A percentile compares a stretch with the other conserved stretches of the same genome.
These are phyloP conservation scores for Drosophila carrolli DNA, from an alignment of 1,140 invertebrate species.

Conservation along the genomic window DNA sequence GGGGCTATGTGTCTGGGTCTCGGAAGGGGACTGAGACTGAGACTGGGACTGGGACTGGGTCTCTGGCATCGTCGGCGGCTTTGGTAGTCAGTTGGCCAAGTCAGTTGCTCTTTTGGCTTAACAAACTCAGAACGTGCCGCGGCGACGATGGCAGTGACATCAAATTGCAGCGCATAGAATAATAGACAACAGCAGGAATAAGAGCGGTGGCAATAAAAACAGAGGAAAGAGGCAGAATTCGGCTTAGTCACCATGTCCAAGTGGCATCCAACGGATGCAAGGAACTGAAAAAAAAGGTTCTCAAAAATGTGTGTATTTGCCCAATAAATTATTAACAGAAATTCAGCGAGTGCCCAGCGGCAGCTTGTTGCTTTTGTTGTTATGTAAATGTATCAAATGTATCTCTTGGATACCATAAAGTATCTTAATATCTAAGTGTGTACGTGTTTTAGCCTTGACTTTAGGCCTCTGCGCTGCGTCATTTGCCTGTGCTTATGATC, in stretches of 20 bases:
- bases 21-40: slow-evolving; percentile 14
- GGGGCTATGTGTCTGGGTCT: slow-evolving; percentile 24
- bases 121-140: slow-evolving; percentile 77
- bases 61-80: slow-evolving; percentile 52
- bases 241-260: slow-evolving; percentile 69
- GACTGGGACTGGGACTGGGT: slow-evolving; percentile 30
- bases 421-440: slow-evolving; percentile 46
- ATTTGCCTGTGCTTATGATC: slow-evolving; percentile 65
- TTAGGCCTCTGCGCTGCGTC: slow-evolving; percentile 64
- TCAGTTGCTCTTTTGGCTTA: slow-evolving; percentile 81
- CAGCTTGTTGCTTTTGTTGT: slow-evolving; percentile 66
- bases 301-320: slow-evolving; percentile 34
- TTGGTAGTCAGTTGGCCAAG: slow-evolving; percentile 74
- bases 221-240: slow-evolving; percentile 21
- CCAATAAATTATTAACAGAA: slow-evolving; percentile 45
- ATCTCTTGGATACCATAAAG: slow-evolving; percentile 70
- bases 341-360: slow-evolving; percentile 13
- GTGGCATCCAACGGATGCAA: slow-evolving; percentile 44
- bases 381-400: slow-evolving; percentile 74
- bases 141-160: slow-evolving; percentile 63
- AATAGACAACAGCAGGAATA: slow-evolving; percentile 39
- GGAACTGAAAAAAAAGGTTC: slow-evolving; percentile 35
- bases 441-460: slow-evolving; percentile 63
- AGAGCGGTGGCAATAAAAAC: slow-evolving; percentile 26
- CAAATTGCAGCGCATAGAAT: slow-evolving; percentile 67